Base-by-base conservation (phyloP, 2,113 vertebrate species). In the Platysternon megacephalum region DNA sequence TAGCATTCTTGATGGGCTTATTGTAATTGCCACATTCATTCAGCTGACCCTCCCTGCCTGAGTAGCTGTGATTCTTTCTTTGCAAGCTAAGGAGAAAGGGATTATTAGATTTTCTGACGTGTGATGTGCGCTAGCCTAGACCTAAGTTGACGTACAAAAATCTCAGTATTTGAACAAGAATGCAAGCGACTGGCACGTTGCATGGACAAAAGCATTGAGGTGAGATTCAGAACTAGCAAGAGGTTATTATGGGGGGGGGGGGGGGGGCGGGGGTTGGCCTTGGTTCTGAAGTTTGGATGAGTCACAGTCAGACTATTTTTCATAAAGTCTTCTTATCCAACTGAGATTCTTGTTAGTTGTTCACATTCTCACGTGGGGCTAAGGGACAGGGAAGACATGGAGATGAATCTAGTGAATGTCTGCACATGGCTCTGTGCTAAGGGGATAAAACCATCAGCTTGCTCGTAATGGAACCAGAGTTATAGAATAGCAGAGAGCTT, bases 201-300 rank as follows among this genome's bases (percentile, higher is more conserved):
- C 35, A 49, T n/a, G 26, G 68, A n/a, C 95, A 84, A 86, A 68
- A n/a, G 48, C 61, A 78, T 80, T 11, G 26, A 51, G 61, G 8
- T 8, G 46, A 44, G 91, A 79, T 39, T 78, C 82, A 48, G 1
- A 91, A 6, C 55, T 81, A 92, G 35, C 42, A 55, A 85, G 74
- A 86, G 19, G 53, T 22, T 68, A n/a, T 42, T 74, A 44, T 52
- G 83, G 42, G 79, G 42, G 85, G 32, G 4, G 7, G 2, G 21
- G 52, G 7, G 19, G 6, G 17, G 19, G n/a, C n/a, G n/a, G n/a
- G n/a, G n/a, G n/a, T 76, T 58, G 78, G 85, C 80, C 61, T 90
- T 88, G 80, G 85, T 91, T 96, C 87, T 81, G 90, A 94, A 93
- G 93, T 89, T 84, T 86, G 53, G n/a, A 53, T 95, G 94, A 95